phyloP scores from a whole-genome alignment of 92 coral and sea anemone species.

The Paragorgia papillata region DNA sequence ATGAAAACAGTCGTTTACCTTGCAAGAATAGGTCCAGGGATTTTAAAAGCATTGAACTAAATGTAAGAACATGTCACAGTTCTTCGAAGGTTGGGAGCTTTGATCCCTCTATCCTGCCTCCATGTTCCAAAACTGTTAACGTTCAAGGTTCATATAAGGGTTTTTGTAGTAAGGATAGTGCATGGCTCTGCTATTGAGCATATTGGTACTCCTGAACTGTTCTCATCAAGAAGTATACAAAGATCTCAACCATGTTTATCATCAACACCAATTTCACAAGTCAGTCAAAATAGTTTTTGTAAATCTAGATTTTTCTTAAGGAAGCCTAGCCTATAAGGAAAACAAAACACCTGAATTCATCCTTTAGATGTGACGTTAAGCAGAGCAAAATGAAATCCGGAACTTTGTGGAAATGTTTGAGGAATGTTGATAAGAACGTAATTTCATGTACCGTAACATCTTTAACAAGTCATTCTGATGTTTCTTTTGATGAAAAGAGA shows the following conservation, averaged over 20 bases:
- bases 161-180: too few relatives aligned
- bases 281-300: background rate
- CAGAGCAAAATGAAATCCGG: background rate
- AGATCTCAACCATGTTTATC: conserved; percentile 6
- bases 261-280: conserved; percentile 17
- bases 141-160: too few relatives aligned
- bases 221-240: background rate
- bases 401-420: conserved; percentile 10
- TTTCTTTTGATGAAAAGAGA: background rate
- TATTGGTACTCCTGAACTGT: conserved; percentile 9
- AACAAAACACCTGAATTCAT: background rate
- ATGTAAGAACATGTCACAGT: background rate
- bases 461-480: background rate
- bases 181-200: background rate
- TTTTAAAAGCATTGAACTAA: background rate
- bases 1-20: too few relatives aligned
- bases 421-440: background rate
- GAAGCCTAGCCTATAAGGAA: background rate
- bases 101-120: too few relatives aligned
- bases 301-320: background rate
- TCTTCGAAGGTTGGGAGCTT: too few relatives aligned
- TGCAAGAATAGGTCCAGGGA: background rate
- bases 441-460: background rate
- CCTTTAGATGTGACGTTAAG: background rate
- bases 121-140: too few relatives aligned